phyloP scores from a whole-genome alignment of 2,888 invertebrate genomes.

The Oscheius sp. region DNA sequence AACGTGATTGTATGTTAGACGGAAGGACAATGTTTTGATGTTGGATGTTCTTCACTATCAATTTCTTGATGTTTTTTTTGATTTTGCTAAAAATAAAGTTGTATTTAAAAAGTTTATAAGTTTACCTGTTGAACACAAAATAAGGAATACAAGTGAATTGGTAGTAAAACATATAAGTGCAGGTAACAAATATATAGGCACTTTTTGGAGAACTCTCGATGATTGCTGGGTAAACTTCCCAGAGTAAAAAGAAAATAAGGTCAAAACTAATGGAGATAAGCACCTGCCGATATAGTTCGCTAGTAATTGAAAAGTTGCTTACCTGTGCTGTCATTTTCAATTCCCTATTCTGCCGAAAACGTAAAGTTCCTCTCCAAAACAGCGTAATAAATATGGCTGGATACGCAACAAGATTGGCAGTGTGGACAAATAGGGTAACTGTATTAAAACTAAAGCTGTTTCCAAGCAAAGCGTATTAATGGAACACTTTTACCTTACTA shows the following conservation, averaged over 20 bases:
- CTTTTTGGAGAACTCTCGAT: neutral
- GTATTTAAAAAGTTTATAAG: too few species aligned
- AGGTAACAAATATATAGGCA: neutral
- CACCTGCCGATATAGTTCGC: neutral
- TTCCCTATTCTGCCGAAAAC: neutral
- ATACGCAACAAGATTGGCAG: neutral
- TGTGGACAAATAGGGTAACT: neutral
- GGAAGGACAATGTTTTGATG: too few species aligned
- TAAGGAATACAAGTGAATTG: slow-evolving; percentile 21
- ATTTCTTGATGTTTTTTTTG: neutral
- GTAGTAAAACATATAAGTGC: slow-evolving; percentile 9
- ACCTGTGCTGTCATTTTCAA: slow-evolving; percentile 3
- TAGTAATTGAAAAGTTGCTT: neutral
- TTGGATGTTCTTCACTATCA: neutral
- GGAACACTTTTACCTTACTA: neutral
- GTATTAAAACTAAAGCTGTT: neutral
- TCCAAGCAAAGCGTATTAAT: neutral
- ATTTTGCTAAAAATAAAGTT: neutral
- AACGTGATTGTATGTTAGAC: neutral
- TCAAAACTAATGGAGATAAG: neutral
- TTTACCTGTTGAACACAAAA: slow-evolving; percentile 17
- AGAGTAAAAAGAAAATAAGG: neutral
- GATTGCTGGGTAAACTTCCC: neutral
- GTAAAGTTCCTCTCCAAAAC: neutral
- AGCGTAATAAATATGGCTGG: neutral